Evolutionary conservation across 2,888 invertebrate genomes (phyloP).

Genomic region (Hipparchia semele): DNA sequence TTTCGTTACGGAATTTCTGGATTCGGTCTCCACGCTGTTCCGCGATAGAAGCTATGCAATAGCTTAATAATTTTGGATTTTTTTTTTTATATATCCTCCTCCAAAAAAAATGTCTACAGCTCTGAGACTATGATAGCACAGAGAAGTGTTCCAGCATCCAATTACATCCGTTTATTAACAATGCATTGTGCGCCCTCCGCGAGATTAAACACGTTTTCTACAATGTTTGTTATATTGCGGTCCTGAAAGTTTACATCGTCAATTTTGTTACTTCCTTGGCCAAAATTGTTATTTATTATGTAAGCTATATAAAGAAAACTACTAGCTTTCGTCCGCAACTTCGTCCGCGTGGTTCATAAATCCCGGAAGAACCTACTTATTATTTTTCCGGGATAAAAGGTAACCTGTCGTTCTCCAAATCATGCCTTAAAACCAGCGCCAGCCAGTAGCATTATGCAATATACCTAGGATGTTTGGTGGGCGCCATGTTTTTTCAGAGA

Average conservation of each 20-base stretch:
- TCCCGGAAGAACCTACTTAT: background rate
- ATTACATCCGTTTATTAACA: constrained; percentile 37
- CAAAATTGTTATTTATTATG: background rate
- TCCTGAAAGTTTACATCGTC: background rate
- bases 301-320: background rate
- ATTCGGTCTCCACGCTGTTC: too few relatives aligned
- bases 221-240: constrained; percentile 25
- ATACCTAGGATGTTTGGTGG: too few relatives aligned
- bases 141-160: constrained; percentile 25
- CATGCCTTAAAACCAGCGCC: too few relatives aligned
- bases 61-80: too few relatives aligned
- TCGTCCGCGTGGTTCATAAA: background rate
- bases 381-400: too few relatives aligned
- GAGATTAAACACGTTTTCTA: constrained; percentile 42
- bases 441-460: too few relatives aligned
- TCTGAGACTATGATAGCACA: background rate
- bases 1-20: too few relatives aligned
- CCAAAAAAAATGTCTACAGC: background rate
- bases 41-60: too few relatives aligned
- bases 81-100: background rate
- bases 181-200: constrained; percentile 27
- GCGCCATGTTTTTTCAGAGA: too few relatives aligned
- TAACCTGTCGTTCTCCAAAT: too few relatives aligned
- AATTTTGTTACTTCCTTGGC: background rate
- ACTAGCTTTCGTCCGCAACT: background rate